Conservation (phyloP, 1,140 invertebrate genomes). For the Heliconius melpomene region DNA sequence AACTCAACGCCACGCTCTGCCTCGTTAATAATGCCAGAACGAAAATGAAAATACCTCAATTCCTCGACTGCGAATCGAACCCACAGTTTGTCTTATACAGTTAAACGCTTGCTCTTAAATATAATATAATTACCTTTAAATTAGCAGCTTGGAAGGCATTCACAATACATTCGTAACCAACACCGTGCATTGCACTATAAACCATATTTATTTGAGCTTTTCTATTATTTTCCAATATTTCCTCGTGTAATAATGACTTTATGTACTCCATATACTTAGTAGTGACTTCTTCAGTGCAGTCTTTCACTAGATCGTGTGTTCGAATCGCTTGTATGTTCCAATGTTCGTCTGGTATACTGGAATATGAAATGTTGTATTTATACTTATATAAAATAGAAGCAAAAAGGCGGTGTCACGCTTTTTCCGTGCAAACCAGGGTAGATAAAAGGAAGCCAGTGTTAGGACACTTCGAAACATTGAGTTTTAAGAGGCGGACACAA, state of each 20-base stretch:
- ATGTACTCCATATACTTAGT: conserved; percentile 86
- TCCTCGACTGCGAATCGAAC: too few relatives aligned
- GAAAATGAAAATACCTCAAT: too few relatives aligned
- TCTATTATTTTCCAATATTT: conserved; percentile 82
- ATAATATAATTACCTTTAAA: conserved; percentile 84
- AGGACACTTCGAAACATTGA: too few relatives aligned
- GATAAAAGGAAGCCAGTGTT: too few relatives aligned
- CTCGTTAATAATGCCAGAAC: too few relatives aligned
- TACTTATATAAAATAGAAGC: too few relatives aligned
- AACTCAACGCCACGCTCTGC: too few relatives aligned
- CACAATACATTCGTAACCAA: conserved; percentile 91
- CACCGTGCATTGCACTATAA: conserved; percentile 99
- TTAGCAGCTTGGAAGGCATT: conserved; percentile 89
- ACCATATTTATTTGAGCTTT: conserved; percentile 86
- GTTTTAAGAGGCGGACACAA: too few relatives aligned
- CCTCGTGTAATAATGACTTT: conserved; percentile 77
- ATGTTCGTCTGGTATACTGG: conserved; percentile 69
- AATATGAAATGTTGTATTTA: neutral
- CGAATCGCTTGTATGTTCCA: conserved; percentile 74
- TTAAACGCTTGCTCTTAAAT: too few relatives aligned
- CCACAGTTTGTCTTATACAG: too few relatives aligned
- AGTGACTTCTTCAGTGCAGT: conserved; percentile 84
- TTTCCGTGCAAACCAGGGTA: too few relatives aligned
- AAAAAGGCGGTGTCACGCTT: too few relatives aligned
- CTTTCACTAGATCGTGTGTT: conserved; percentile 75